Base-by-base conservation (phyloP, 2,797 vertebrate genomes). In the Macropodus opercularis region DNA sequence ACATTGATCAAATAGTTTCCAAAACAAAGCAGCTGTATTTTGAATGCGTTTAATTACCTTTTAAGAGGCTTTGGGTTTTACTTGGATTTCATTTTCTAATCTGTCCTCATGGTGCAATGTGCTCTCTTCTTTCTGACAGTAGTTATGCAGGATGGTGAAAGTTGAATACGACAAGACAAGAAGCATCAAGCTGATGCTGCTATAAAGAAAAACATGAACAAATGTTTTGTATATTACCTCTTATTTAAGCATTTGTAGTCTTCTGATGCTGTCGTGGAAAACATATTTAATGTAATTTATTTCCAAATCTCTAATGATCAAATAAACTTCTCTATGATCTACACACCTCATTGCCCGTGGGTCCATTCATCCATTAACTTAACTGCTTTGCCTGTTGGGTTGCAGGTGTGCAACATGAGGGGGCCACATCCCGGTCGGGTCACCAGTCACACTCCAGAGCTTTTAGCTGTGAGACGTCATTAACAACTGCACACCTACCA, bases 221-320 rank as follows among this genome's bases (percentile, higher is more conserved):
- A 54, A 27, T 40, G 47, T 40, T 78, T 78, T 81, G 34, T 79
- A 74, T 69, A 55, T 72, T 4, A 49, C 49, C 7, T 65, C 19
- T 57, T 77, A 79, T 83, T 83, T 78, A 79, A 62, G 17, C 48
- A 57, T 77, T 79, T 77, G 24, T 79, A 78, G 53, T 66, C 81
- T 80, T 67, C 49, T 63, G 67, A 77, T 55, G 23, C 57, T 71
- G 46, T 60, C 67, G 24, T 62, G 63, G 46, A 48, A 29, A 74
- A 73, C 17, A 39, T 81, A 84, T 87, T 87, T 83, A 83, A 85
- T 81, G 44, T 85, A 87, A 90, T 82, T 88, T 87, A 87, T 86
- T 85, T 82, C 17, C 27, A 83, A 71, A 63, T 21, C 41, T 61
- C 29, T 47, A 76, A 72, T 18, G 21, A 23, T 48, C 15, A 32